Conservation (phyloP, 2,888 invertebrate species). For the Oscheius sp. region DNA sequence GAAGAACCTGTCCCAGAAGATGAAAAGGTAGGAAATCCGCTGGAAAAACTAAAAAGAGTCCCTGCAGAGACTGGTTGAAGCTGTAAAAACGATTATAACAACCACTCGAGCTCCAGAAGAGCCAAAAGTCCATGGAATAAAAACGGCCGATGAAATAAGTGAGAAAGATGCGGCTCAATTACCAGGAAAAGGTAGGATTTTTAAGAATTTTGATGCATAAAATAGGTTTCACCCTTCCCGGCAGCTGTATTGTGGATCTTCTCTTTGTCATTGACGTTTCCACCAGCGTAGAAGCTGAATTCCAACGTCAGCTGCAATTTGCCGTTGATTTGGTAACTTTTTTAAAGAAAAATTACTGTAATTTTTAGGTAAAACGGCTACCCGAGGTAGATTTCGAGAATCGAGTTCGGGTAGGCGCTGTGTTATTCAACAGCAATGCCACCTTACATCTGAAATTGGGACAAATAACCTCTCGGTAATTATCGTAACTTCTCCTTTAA, state of each 20-base stretch:
- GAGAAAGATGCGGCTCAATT: background rate
- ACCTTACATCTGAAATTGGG: conserved; percentile 13
- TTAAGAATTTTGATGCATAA: background rate
- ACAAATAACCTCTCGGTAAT: conserved; percentile 7
- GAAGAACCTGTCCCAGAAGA: conserved; percentile 8
- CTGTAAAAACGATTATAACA: conserved; percentile 3
- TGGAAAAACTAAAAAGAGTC: background rate
- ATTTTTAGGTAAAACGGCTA: conserved; percentile 52
- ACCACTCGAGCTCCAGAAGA: background rate
- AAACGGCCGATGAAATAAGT: conserved; percentile 9
- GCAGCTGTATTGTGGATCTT: conserved; percentile 57
- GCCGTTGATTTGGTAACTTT: conserved; percentile 57
- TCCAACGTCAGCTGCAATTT: conserved; percentile 59
- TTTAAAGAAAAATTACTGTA: background rate
- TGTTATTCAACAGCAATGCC: conserved; percentile 59
- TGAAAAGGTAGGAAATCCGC: background rate
- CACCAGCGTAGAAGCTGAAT: conserved; percentile 62
- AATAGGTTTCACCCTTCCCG: background rate
- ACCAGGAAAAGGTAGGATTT: background rate
- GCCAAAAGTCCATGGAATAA: conserved; percentile 18
- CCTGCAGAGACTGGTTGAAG: conserved; percentile 1
- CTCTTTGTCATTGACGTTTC: conserved; percentile 67
- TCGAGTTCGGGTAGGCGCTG: conserved; percentile 54
- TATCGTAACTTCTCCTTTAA: background rate
- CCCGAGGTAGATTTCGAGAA: conserved; percentile 56